These are phyloP conservation scores for Amblyjoppa proteus DNA, from an alignment of 2,888 invertebrate genomes.

Conservation along the genomic window DNA sequence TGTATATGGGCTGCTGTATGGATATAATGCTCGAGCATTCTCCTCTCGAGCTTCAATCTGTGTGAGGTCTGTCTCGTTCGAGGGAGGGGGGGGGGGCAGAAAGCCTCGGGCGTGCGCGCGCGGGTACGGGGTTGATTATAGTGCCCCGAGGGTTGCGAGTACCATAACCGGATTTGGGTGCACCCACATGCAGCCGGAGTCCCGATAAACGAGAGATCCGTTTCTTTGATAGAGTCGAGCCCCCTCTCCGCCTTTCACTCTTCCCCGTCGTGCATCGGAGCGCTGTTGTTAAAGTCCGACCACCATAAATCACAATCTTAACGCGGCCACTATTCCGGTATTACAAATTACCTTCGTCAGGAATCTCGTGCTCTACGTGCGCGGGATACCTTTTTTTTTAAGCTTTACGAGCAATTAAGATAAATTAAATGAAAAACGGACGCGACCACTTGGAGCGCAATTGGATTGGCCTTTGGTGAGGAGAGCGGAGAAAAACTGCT, in stretches of 20 bases:
- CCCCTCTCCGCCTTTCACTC: not conserved
- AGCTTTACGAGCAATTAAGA: conserved; percentile 54
- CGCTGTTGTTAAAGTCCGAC: conserved; percentile 35
- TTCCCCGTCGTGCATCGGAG: not conserved
- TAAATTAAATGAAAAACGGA: conserved; percentile 57
- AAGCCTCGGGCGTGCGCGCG: not conserved
- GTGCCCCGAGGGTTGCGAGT: conserved; percentile 66
- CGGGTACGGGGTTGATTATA: conserved; percentile 65
- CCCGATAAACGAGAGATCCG: conserved; percentile 56
- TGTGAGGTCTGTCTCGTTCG: conserved; percentile 54
- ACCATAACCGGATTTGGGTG: conserved; percentile 67
- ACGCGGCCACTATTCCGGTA: conserved; percentile 32
- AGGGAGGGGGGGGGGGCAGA: not conserved
- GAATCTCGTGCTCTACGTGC: conserved; percentile 7
- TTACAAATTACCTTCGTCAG: conserved; percentile 23
- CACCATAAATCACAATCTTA: conserved; percentile 50
- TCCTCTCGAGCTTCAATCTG: conserved; percentile 42
- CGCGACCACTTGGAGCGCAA: conserved; percentile 57
- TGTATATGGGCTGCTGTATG: not conserved
- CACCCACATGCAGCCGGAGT: conserved; percentile 58
- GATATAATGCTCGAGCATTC: conserved; percentile 40
- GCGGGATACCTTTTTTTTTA: conserved; percentile 16
- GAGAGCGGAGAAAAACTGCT: not conserved
- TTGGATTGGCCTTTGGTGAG: conserved; percentile 56
- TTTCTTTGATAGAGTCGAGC: conserved; percentile 60